These are phyloP conservation scores for Eupeodes latifasciatus DNA, from an alignment of 2,888 invertebrate genomes.

Conservation along the genomic window DNA sequence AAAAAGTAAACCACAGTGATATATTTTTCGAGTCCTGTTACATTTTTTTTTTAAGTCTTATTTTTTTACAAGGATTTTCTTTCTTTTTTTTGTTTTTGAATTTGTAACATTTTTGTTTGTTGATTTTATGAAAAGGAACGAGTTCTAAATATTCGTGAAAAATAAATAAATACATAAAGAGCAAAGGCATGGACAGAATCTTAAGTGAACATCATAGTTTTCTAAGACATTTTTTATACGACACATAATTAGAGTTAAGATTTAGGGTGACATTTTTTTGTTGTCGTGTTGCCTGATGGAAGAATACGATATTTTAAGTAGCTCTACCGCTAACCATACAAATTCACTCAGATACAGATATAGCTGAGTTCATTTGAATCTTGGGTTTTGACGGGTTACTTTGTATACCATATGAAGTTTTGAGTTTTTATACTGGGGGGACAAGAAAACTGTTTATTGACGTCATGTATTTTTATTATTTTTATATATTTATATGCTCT, in stretches of 20 bases:
- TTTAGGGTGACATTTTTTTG: constrained; percentile 34
- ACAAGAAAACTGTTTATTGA: no score
- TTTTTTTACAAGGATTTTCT: neutral
- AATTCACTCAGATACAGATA: neutral
- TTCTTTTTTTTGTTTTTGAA: neutral
- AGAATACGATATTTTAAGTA: constrained; percentile 23
- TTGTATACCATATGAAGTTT: no score
- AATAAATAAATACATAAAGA: constrained; percentile 61
- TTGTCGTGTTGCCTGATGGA: neutral
- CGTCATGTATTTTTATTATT: no score
- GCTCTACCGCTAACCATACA: constrained; percentile 3
- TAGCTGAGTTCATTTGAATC: neutral
- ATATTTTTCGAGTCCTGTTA: constrained; percentile 26
- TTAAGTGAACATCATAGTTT: neutral
- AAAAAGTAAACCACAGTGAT: constrained; percentile 9
- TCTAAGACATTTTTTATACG: neutral
- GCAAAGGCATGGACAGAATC: neutral
- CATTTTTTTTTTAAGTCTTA: neutral
- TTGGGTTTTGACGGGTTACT: neutral
- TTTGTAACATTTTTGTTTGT: constrained; percentile 50
- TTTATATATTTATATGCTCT: no score
- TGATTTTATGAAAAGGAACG: constrained; percentile 59
- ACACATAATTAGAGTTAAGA: constrained; percentile 11
- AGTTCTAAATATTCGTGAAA: constrained; percentile 22
- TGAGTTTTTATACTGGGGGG: no score